Conservation (phyloP, 1,140 invertebrate genomes). For the Aricia agestis region DNA sequence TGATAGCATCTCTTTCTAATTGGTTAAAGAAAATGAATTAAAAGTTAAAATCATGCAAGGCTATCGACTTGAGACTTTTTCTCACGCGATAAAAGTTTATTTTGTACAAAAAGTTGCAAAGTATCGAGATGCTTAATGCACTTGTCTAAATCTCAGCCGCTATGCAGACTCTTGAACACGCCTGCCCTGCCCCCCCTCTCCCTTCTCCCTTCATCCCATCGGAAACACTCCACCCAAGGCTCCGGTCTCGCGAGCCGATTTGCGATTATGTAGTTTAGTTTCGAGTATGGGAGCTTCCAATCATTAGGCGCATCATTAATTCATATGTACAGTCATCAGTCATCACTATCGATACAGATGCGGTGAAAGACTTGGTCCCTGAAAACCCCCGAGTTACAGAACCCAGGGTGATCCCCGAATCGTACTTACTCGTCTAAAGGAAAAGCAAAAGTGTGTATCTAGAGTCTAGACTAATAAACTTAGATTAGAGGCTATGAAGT, state of each 20-base stretch:
- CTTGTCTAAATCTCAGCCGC: constrained; percentile 27
- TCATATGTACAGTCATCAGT: too few relatives aligned
- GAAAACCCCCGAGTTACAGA: too few relatives aligned
- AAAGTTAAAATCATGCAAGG: too few relatives aligned
- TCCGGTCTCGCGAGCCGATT: constrained; percentile 24
- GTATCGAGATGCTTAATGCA: constrained; percentile 20
- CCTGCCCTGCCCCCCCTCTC: constrained; percentile 29
- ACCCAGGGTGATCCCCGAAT: too few relatives aligned
- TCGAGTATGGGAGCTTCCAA: not conserved
- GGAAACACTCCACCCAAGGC: constrained; percentile 31
- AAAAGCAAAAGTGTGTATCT: too few relatives aligned
- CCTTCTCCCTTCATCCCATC: constrained; percentile 42
- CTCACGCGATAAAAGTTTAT: not conserved
- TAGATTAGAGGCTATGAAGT: too few relatives aligned
- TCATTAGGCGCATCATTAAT: not conserved
- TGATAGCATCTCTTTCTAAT: too few relatives aligned
- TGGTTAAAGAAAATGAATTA: too few relatives aligned
- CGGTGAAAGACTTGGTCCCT: too few relatives aligned
- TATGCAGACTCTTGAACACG: constrained; percentile 47
- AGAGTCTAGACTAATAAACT: too few relatives aligned
- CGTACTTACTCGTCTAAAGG: too few relatives aligned
- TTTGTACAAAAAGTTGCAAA: not conserved
- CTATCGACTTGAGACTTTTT: too few relatives aligned
- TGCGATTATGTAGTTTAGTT: constrained; percentile 28
- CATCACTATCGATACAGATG: not conserved